Evolutionary conservation across 1,140 invertebrate species (phyloP), one percentile per base, ranked within the genome.

Genomic region (Globodera rostochiensis): DNA sequence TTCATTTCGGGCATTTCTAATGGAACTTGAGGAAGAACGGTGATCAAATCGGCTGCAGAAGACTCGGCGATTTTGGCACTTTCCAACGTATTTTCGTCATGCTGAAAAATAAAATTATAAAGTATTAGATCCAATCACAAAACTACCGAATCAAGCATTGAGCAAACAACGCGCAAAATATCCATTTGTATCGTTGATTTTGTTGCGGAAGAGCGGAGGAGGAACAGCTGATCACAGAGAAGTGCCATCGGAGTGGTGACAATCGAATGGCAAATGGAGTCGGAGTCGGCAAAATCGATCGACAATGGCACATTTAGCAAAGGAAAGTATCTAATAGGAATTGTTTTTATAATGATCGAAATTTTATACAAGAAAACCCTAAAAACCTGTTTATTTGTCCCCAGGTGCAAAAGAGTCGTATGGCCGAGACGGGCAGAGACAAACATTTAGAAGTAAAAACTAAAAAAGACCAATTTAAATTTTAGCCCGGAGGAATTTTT

Each of bases 251-350:
- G 77, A 21, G 76, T 45, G 11, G n/a, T 13, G 46, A 78, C 46
- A 21, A 78, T 70, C 4, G 70, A 25, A 50, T 25, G 21, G 11
- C 49, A 36, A 69, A 49, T 45, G n/a, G 47, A 53, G 50, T 53
- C 19, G 57, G 57, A 15, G 15, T 7, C 0, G n/a, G n/a, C 7
- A 15, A 70, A 69, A 71, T 70, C 19, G 47, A 78, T 78, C 3
- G 71, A 60, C 60, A 80, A 79, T 13, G 79, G 79, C 25, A 80
- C 79, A 21, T 80, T 80, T 49, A 80, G 75, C 69, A 80, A 66
- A 21, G 76, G 49, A 13, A 53, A 60, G 25, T 60, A 80, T 79
- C 79, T 73, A 46, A 47, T 15, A n/a, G 6, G 8, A 50, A 57
- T 46, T 15, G 49, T 13, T 53, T 15, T n/a, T 19, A 8, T 3